Percentiles rank a stretch among this genome's conserved stretches.
Evolutionary conservation across 2,113 vertebrate species (phyloP).

Genomic region (Willisornis vidua): DNA sequence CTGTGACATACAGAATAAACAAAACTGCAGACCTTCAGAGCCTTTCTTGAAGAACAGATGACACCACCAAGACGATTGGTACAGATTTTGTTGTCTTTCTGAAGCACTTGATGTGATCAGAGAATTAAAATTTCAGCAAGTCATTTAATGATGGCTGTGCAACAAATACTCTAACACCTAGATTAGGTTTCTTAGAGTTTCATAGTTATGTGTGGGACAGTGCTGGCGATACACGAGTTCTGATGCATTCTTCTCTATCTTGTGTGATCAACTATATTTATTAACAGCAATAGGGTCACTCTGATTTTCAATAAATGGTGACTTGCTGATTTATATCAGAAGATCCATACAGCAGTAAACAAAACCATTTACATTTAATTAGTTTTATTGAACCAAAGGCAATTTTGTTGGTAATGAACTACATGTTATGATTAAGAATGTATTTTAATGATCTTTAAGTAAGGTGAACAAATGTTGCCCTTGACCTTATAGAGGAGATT

Average conservation of each 20-base stretch:
- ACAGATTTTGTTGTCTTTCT: slow-evolving; percentile 79
- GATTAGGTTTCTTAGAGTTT: slow-evolving; percentile 74
- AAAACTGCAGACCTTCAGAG: slow-evolving; percentile 28
- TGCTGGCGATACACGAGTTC: neutral
- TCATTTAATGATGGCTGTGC: slow-evolving; percentile 71
- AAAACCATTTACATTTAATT: slow-evolving; percentile 93
- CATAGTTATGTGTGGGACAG: slow-evolving; percentile 41
- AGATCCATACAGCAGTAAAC: slow-evolving; percentile 87
- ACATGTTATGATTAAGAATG: slow-evolving; percentile 87
- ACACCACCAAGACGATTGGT: slow-evolving; percentile 70
- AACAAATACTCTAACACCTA: slow-evolving; percentile 47
- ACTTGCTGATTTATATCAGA: slow-evolving; percentile 86
- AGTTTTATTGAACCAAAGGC: slow-evolving; percentile 89
- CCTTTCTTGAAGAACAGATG: slow-evolving; percentile 72
- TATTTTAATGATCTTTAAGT: slow-evolving; percentile 90
- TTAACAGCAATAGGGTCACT: slow-evolving; percentile 85
- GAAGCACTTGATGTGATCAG: slow-evolving; percentile 86
- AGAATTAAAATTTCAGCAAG: slow-evolving; percentile 84
- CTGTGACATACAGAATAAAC: slow-evolving; percentile 58
- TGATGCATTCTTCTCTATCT: slow-evolving; percentile 46
- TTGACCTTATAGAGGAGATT: slow-evolving; percentile 81
- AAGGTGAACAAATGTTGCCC: slow-evolving; percentile 87
- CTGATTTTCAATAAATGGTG: slow-evolving; percentile 88
- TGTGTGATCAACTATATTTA: slow-evolving; percentile 85
- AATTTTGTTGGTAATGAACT: slow-evolving; percentile 88